Base-by-base conservation (phyloP, 1,140 invertebrate genomes). In the Choristoneura fumiferana region DNA sequence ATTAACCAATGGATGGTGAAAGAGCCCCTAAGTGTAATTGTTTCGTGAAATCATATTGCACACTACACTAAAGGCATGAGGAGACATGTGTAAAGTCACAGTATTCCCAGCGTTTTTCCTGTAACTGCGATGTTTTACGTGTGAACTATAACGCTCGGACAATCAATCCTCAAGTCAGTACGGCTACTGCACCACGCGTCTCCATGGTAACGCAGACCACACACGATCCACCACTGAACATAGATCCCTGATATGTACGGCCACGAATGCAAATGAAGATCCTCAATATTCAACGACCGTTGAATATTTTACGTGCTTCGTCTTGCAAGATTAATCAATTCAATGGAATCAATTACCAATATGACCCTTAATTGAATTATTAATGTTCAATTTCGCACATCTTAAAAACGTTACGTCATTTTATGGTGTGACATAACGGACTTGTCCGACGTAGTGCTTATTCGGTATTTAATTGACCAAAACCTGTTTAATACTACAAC, bases 121-220 rank as follows among this genome's bases (percentile, higher is more conserved):
- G 22, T 6, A 29, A 29, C 2, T 29, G 22, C 22, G n/a, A n/a
- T n/a, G n/a, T n/a, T n/a, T 29, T 3, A 29, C 22, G 22, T 29
- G 22, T 29, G 22, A 6, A 29, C 22, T 6, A 29, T 12, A 33
- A 4, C 22, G n/a, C 22, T 49, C 10, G 10, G 43, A 13, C 43
- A 49, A 29, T n/a, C 18, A 29, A 15, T 4, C 5, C 3, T 29
- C n/a, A 22, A n/a, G 2, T 49, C n/a, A 22, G 18, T 49, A 49
- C 22, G 12, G 73, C 76, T 81, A 75, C 69, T 57, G 56, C 54
- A 62, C 54, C 60, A 54, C n/a, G n/a, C n/a, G n/a, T 86, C 72
- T 60, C 79, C 76, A 80, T 84, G 66, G 77, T 55, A 73, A 86
- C 81, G 69, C 77, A 73, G 84, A 86, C 84, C 84, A 84, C 84